Conservation (phyloP, 1,140 invertebrate species). For the Metaphire vulgaris region DNA sequence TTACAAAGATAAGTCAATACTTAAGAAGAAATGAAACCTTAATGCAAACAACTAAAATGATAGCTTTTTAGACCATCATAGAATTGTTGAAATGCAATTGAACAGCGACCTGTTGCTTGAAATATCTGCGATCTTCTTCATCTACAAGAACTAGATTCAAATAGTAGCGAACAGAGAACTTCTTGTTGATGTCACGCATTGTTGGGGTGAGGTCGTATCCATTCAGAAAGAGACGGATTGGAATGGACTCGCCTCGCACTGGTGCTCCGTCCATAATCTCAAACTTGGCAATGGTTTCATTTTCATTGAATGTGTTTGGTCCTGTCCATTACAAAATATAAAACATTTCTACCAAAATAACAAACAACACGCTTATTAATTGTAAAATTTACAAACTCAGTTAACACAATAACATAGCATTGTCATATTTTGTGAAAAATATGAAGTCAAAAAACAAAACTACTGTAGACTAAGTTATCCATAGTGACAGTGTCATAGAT, state of each 20-base stretch:
- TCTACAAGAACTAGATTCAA: constrained; percentile 98
- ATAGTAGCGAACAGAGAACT: constrained; percentile 79
- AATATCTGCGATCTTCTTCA: constrained; percentile 96
- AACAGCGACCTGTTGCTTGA: constrained; percentile 85
- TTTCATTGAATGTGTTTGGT: constrained; percentile 94
- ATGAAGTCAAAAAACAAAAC: too few relatives aligned
- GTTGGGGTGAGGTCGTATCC: constrained; percentile 97
- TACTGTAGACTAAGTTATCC: too few relatives aligned
- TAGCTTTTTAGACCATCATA: too few relatives aligned
- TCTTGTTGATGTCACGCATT: constrained; percentile 99
- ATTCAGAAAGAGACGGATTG: constrained; percentile 93
- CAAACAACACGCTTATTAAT: constrained; percentile 28
- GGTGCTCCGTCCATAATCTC: constrained; percentile 99
- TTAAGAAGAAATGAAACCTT: too few relatives aligned
- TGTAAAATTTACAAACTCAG: not conserved
- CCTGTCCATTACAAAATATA: constrained; percentile 54
- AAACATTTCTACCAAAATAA: too few relatives aligned
- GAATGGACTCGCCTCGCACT: constrained; percentile 90
- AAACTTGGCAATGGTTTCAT: constrained; percentile 98
- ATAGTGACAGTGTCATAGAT: too few relatives aligned
- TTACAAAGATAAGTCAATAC: too few relatives aligned
- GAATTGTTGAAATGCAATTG: too few relatives aligned
- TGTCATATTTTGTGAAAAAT: too few relatives aligned
- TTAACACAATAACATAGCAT: too few relatives aligned
- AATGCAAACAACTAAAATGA: too few relatives aligned